Evolutionary conservation across 2,888 invertebrate species (phyloP).

Genomic region (Matsumyia berberina): DNA sequence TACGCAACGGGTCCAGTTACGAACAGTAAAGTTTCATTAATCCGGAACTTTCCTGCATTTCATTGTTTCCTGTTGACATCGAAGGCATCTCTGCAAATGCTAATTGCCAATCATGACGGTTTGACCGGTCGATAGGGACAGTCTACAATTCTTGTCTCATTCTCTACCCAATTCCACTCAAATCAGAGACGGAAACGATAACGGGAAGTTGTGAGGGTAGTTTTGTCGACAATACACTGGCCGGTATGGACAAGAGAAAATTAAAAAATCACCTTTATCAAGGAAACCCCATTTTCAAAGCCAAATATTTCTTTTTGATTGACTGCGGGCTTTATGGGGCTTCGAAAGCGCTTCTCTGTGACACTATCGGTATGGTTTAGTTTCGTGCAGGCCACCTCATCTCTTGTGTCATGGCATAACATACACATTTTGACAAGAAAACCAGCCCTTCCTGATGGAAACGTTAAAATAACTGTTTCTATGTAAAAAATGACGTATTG

Average conservation of each 20-base stretch:
- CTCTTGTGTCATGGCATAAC: background rate
- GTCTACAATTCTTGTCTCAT: too few species aligned
- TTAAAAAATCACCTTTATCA: constrained; percentile 36
- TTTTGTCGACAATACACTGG: constrained; percentile 5
- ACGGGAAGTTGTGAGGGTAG: too few species aligned
- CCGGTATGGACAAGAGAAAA: background rate
- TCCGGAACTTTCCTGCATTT: too few species aligned
- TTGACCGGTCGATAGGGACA: too few species aligned
- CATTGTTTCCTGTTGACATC: too few species aligned
- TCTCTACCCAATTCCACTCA: too few species aligned
- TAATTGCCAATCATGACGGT: too few species aligned
- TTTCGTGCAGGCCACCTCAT: background rate
- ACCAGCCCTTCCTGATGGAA: constrained; percentile 2
- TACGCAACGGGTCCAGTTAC: too few species aligned
- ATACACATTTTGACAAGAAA: constrained; percentile 1
- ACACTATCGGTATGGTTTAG: constrained; percentile 8
- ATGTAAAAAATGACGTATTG: background rate
- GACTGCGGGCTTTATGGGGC: constrained; percentile 28
- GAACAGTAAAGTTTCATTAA: too few species aligned
- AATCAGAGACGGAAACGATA: background rate
- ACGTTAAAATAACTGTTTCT: background rate
- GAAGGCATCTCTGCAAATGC: too few species aligned
- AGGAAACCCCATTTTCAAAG: constrained; percentile 51
- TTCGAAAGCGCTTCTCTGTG: constrained; percentile 17
- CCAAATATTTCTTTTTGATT: constrained; percentile 48